Conservation (phyloP, 1,140 invertebrate species). For the Neodiprion fabricii region DNA sequence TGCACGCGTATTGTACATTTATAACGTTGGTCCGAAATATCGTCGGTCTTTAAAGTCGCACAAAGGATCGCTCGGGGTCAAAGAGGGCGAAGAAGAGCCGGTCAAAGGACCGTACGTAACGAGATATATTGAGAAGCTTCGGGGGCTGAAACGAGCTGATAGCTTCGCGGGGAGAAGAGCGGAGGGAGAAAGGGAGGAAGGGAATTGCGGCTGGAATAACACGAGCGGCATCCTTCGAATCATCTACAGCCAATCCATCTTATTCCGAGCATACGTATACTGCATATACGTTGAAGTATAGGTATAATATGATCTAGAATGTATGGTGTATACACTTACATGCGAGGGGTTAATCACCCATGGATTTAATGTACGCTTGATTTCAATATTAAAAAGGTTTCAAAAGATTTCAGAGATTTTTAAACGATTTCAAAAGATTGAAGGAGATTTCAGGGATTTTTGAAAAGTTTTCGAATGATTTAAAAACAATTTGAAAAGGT, state of each 20-base stretch:
- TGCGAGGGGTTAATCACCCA: too few species aligned
- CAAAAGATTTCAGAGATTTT: too few species aligned
- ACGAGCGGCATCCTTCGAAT: neutral
- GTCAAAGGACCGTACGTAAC: conserved; percentile 26
- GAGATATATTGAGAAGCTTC: neutral
- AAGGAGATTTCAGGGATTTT: too few species aligned
- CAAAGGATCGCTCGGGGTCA: neutral
- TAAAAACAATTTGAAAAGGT: too few species aligned
- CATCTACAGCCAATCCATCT: conserved; percentile 2
- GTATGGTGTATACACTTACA: too few species aligned
- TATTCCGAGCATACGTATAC: neutral
- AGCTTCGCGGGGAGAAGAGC: too few species aligned
- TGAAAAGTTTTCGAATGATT: too few species aligned
- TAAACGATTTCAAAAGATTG: too few species aligned
- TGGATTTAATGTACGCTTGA: too few species aligned
- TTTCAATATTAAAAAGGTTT: too few species aligned
- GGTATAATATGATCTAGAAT: neutral
- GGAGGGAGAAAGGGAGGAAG: neutral
- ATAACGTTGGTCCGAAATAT: neutral
- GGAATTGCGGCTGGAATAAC: neutral
- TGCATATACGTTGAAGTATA: neutral
- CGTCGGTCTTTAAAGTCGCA: neutral
- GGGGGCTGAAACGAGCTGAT: neutral
- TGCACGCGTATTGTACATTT: too few species aligned
- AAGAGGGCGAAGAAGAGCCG: neutral